Conservation (phyloP, 2,888 invertebrate species). For the Lithophane leautieri region DNA sequence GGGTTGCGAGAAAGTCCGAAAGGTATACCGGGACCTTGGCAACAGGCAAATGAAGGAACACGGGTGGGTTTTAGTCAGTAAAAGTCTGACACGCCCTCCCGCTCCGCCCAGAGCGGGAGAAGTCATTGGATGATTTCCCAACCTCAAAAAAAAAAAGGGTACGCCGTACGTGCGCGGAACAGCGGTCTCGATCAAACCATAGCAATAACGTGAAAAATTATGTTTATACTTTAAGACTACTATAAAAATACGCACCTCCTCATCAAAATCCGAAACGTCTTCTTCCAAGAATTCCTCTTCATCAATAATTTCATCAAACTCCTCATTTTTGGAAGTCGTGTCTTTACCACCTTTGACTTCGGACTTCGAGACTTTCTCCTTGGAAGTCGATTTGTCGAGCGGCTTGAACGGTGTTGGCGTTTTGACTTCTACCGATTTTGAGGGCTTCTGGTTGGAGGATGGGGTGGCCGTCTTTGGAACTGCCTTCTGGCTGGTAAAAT, state of each 20-base stretch:
- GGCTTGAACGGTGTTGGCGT: constrained; percentile 49
- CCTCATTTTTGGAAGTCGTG: constrained; percentile 23
- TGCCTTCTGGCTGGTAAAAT: constrained; percentile 8
- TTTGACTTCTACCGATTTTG: constrained; percentile 38
- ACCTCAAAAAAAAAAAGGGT: no score
- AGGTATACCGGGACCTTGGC: no score
- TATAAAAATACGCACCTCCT: constrained; percentile 67
- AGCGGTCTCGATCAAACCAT: no score
- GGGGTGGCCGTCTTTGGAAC: constrained; percentile 8
- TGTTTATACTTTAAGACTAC: no score
- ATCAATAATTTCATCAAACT: constrained; percentile 72
- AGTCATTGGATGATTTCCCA: no score
- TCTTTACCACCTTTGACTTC: constrained; percentile 40
- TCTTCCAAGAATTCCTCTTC: constrained; percentile 79
- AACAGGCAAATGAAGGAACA: no score
- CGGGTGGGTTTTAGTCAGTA: no score
- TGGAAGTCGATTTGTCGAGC: constrained; percentile 1
- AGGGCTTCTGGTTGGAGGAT: neutral
- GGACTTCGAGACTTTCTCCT: constrained; percentile 8
- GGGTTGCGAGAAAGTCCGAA: no score
- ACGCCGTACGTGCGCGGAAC: no score
- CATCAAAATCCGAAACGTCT: constrained; percentile 75
- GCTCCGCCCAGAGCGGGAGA: no score
- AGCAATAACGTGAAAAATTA: no score
- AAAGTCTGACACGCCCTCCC: no score